Evolutionary conservation across 2,888 invertebrate genomes (phyloP), one percentile per base, ranked within the genome.

Genomic region (Clanis bilineata): DNA sequence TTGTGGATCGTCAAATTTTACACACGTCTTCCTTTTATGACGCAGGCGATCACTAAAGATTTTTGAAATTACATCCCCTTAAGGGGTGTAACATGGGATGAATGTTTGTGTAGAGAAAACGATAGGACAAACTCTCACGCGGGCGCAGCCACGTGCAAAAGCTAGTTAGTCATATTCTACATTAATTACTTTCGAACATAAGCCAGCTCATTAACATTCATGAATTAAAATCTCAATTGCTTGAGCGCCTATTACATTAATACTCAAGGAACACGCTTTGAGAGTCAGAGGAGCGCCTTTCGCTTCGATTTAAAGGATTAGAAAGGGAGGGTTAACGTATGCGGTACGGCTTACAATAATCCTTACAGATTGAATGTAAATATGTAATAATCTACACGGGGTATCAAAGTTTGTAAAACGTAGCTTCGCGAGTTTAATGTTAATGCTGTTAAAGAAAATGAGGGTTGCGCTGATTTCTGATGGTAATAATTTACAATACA

Each of bases 271-370:
- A 25, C n/a, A 45, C 12, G 15, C n/a, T 6, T 23, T 25, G 25
- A 28, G 25, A 28, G 15, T 22, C 18, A 22, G 22, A 12, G 22
- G 10, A 15, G 47, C 25, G n/a, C 25, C 47, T 28, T 25, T 22
- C 45, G 45, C 18, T 38, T n/a, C 43, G 57, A 43, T 36, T 57
- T 47, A 58, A 73, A 64, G 60, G 62, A 25, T 47, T 41, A 55
- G 65, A 67, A 70, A 64, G 61, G 64, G 73, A 63, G 57, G 60
- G 60, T 54, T 62, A 68, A 68, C 67, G 65, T 66, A 70, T 66
- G 62, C 64, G 44, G 56, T 69, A 62, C 39, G 68, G 71, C 70
- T 74, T 74, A 73, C 58, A 59, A 15, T 62, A 57, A 59, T 63
- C 69, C 65, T 65, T 62, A 56, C 64, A 70, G 65, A 73, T 71